Conservation (phyloP, 2,888 invertebrate species). For the Chouioia cunea region DNA sequence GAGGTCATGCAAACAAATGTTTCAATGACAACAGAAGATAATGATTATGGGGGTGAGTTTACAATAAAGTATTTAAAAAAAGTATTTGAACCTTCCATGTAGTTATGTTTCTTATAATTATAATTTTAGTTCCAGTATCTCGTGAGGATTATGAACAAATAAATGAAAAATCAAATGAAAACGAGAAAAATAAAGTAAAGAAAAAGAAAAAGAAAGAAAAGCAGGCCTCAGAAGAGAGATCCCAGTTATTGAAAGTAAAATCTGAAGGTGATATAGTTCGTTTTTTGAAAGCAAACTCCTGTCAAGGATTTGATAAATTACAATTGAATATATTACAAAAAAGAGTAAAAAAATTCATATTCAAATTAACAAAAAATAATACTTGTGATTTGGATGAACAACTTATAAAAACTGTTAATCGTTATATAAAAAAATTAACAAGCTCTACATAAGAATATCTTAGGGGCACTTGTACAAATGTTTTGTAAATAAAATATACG, state of each 20-base stretch:
- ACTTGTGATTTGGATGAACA: constrained; percentile 45
- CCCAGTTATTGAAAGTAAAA: constrained; percentile 46
- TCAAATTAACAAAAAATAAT: constrained; percentile 54
- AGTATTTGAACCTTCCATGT: no score
- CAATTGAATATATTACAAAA: constrained; percentile 72
- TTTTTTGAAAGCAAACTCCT: constrained; percentile 52
- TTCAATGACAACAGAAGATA: not conserved
- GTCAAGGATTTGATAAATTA: constrained; percentile 69
- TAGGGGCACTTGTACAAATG: not conserved
- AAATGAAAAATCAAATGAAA: constrained; percentile 44
- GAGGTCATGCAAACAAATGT: not conserved
- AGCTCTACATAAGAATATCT: constrained; percentile 11
- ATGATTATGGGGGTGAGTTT: constrained; percentile 39
- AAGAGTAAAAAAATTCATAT: constrained; percentile 62
- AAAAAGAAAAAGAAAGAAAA: constrained; percentile 20
- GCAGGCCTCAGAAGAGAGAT: constrained; percentile 11
- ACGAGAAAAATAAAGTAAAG: constrained; percentile 5
- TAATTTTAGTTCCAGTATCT: constrained; percentile 30
- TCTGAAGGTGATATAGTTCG: constrained; percentile 51
- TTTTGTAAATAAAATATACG: no score
- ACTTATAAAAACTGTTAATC: constrained; percentile 50
- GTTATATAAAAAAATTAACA: constrained; percentile 51
- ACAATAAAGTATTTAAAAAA: not conserved
- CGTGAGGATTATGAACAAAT: constrained; percentile 36
- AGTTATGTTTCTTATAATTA: not conserved